phyloP scores from a whole-genome alignment of 1,140 invertebrate species.

The Coboldia fuscipes region DNA sequence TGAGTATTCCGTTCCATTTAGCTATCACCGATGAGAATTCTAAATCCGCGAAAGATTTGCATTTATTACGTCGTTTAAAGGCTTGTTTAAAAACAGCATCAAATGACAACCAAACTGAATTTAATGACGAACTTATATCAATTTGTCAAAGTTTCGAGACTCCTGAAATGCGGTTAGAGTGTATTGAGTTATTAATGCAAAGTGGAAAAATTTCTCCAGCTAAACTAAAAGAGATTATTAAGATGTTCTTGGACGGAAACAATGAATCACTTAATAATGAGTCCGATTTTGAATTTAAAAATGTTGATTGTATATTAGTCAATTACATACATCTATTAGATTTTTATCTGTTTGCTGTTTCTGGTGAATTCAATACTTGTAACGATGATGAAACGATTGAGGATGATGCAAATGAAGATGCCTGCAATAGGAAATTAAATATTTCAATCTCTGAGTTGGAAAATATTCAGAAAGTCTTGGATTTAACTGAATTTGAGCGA shows the following conservation, averaged over 20 bases:
- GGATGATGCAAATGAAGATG: background rate
- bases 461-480: background rate
- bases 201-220: constrained; percentile 34
- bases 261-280: background rate
- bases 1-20: constrained; percentile 77
- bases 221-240: background rate
- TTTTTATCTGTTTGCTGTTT: background rate
- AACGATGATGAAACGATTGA: background rate
- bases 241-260: background rate
- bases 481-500: background rate
- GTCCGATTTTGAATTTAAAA: background rate
- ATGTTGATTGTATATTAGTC: background rate
- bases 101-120: constrained; percentile 25
- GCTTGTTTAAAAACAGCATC: constrained; percentile 33
- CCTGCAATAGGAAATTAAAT: background rate
- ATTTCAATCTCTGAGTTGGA: background rate
- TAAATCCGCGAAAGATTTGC: constrained; percentile 64
- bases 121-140: constrained; percentile 26
- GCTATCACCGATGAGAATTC: constrained; percentile 71
- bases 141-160: constrained; percentile 48
- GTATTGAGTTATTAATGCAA: constrained; percentile 41
- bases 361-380: background rate
- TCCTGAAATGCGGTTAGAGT: constrained; percentile 43
- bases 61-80: constrained; percentile 61
- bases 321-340: background rate